These are phyloP conservation scores for Caenorhabditis plicata DNA, from an alignment of 2,888 invertebrate genomes.

Conservation along the genomic window DNA sequence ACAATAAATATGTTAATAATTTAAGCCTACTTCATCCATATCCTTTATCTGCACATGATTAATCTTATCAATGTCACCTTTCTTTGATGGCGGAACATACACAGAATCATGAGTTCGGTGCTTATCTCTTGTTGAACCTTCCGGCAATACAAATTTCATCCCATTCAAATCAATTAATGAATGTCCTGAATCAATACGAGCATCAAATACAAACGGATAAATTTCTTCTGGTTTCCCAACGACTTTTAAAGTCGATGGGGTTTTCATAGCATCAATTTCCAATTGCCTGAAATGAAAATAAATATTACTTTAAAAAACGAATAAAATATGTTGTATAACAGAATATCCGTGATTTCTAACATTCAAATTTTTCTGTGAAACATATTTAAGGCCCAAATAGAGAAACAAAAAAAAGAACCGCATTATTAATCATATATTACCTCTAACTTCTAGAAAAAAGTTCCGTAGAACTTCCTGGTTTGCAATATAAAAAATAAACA, in stretches of 20 bases:
- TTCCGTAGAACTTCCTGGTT: too few species aligned
- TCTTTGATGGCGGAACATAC: conserved; percentile 67
- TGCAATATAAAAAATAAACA: too few species aligned
- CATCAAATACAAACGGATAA: conserved; percentile 87
- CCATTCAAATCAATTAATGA: conserved; percentile 79
- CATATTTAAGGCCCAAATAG: too few species aligned
- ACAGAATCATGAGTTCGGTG: conserved; percentile 83
- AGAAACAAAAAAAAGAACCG: too few species aligned
- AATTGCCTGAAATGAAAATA: conserved; percentile 65
- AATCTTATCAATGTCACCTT: conserved; percentile 65
- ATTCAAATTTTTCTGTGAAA: too few species aligned
- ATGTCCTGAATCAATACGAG: conserved; percentile 75
- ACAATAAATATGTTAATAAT: background rate
- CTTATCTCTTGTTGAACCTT: conserved; percentile 77
- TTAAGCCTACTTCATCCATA: conserved; percentile 73
- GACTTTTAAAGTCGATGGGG: conserved; percentile 55
- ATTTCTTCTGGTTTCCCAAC: conserved; percentile 64
- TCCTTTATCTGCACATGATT: conserved; percentile 71
- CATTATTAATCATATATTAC: too few species aligned
- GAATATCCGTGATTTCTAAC: too few species aligned
- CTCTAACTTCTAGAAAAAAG: too few species aligned
- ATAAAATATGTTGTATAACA: conserved; percentile 1
- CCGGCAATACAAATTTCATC: conserved; percentile 78
- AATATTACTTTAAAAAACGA: background rate
- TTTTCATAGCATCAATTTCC: conserved; percentile 65